Evolutionary conservation across 1,140 invertebrate genomes (phyloP).

Genomic region (Telenomus remus): DNA sequence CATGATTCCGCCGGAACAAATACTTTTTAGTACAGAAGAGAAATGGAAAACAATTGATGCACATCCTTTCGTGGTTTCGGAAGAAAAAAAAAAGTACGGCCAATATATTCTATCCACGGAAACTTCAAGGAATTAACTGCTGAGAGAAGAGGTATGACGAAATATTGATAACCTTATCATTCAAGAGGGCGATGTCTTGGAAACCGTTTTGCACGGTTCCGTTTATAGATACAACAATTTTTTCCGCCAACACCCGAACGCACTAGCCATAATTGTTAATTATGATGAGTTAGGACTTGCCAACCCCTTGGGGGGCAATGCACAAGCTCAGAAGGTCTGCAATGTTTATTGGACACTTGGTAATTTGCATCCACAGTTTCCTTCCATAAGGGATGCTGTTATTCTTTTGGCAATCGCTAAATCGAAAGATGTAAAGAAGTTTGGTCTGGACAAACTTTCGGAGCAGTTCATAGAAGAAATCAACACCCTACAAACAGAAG

Average conservation of each 20-base stretch:
- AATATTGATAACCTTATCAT: conserved; percentile 29
- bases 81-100: conserved; percentile 1
- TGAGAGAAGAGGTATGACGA: conserved; percentile 12
- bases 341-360: conserved; percentile 29
- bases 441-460: conserved; percentile 10
- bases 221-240: conserved; percentile 29
- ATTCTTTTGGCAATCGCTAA: conserved; percentile 27
- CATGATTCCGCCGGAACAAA: conserved; percentile 1
- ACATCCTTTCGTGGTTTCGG: conserved; percentile 1
- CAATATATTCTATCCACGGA: conserved; percentile 10
- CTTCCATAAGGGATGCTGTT: conserved; percentile 9
- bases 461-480: conserved; percentile 23
- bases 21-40: neutral
- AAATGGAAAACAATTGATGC: conserved; percentile 10
- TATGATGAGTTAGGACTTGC: conserved; percentile 35
- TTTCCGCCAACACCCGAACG: conserved; percentile 26
- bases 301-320: conserved; percentile 23
- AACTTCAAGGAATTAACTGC: conserved; percentile 24
- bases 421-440: conserved; percentile 22
- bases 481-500: conserved; percentile 18
- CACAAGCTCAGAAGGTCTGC: conserved; percentile 21
- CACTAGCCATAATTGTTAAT: conserved; percentile 47
- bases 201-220: conserved; percentile 26
- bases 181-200: conserved; percentile 1
- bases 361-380: conserved; percentile 23